phyloP scores from a whole-genome alignment of 1,140 invertebrate genomes.

The Gonioctena quinquepunctata region DNA sequence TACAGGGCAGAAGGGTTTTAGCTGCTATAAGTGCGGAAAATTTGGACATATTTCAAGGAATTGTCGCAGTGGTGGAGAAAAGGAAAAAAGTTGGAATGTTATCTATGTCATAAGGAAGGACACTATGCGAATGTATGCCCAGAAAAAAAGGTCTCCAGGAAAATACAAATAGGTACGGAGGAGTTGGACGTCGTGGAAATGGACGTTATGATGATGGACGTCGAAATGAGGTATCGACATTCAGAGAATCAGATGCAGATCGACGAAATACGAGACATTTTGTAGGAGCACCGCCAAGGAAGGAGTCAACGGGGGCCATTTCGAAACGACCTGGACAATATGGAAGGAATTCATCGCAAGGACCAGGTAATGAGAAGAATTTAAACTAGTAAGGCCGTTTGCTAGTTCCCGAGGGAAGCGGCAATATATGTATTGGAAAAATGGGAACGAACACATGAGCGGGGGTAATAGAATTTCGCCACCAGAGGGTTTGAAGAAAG shows the following conservation, averaged over 20 bases:
- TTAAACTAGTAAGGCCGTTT: neutral
- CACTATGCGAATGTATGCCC: neutral
- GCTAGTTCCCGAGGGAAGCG: too few species aligned
- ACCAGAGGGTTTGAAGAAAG: too few species aligned
- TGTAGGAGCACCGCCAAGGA: too few species aligned
- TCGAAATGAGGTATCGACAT: too few species aligned
- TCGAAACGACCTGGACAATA: neutral
- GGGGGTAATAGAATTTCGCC: too few species aligned
- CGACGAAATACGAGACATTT: too few species aligned
- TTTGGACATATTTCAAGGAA: neutral
- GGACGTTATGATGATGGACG: neutral
- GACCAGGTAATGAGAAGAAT: neutral
- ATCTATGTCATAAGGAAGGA: neutral
- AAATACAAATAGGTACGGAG: too few species aligned
- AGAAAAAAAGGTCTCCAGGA: neutral
- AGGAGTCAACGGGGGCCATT: neutral
- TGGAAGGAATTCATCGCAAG: neutral
- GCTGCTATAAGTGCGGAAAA: neutral
- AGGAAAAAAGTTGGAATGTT: neutral
- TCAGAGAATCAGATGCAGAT: too few species aligned
- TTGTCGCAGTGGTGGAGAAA: neutral
- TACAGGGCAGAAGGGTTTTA: neutral
- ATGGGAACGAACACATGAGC: too few species aligned
- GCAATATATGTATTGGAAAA: too few species aligned
- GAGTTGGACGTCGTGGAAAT: neutral